A percentile compares a stretch with the other conserved stretches of the same genome.
These are phyloP conservation scores for Phalera bucephala DNA, from an alignment of 2,888 invertebrate species.

Conservation along the genomic window DNA sequence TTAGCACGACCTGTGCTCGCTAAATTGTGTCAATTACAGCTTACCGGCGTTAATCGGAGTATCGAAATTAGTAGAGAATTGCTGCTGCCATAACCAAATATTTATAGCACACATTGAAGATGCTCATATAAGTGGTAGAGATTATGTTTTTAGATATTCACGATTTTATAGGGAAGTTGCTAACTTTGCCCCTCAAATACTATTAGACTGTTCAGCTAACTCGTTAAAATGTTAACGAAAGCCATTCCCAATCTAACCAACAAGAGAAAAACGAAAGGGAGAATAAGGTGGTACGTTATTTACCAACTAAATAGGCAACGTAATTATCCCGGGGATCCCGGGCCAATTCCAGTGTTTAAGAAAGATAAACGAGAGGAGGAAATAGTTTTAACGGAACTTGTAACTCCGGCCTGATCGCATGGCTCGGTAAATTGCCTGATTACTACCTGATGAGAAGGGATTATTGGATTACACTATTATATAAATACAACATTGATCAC, in stretches of 20 bases:
- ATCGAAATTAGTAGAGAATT: too few species aligned
- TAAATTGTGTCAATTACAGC: too few species aligned
- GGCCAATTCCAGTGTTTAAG: conserved; percentile 79
- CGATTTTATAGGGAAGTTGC: too few species aligned
- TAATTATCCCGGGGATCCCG: conserved; percentile 76
- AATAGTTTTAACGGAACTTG: conserved; percentile 69
- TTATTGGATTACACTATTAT: conserved; percentile 46
- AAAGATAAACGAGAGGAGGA: conserved; percentile 78
- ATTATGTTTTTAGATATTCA: too few species aligned
- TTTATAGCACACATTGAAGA: too few species aligned
- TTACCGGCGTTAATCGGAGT: too few species aligned
- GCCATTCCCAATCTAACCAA: conserved; percentile 14
- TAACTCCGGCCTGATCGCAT: conserved; percentile 54
- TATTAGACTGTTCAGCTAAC: neutral
- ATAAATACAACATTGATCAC: conserved; percentile 32
- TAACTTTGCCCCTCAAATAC: too few species aligned
- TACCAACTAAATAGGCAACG: conserved; percentile 68
- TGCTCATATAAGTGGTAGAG: too few species aligned
- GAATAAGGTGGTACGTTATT: conserved; percentile 54
- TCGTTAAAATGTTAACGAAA: too few species aligned
- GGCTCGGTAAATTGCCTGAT: conserved; percentile 55
- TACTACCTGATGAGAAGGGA: conserved; percentile 37
- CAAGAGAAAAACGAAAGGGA: conserved; percentile 43
- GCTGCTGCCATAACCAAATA: too few species aligned
- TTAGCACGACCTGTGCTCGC: too few species aligned